Evolutionary conservation across 37 sponge, comb jelly and placozoan species (phyloP), one percentile per base, ranked within the genome.

Genomic region (Oscarella lobularis): DNA sequence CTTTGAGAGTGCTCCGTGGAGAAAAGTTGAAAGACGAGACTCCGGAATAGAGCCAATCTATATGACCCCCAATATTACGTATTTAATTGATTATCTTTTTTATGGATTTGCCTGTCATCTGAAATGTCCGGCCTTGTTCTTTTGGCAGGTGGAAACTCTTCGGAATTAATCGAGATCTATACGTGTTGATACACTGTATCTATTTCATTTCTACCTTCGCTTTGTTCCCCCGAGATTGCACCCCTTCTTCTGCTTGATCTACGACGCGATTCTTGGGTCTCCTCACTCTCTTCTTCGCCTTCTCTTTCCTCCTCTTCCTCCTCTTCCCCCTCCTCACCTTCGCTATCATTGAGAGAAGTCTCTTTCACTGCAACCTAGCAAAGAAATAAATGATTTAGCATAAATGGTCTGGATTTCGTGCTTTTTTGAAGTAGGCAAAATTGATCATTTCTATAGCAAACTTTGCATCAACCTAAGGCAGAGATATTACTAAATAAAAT

Each of bases 391-490:
- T n/a, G n/a, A n/a, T n/a, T n/a, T n/a, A n/a, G n/a, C n/a, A n/a
- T n/a, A n/a, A n/a, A n/a, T n/a, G n/a, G n/a, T n/a, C n/a, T 48
- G n/a, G 60, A 48, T 73, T 78, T 35, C 36, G 6, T 2, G 88
- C 90, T 72, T 92, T 89, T 67, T 96, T 96, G 84, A 96, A 96
- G 84, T 96, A 96, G 9, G 97, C 97, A 89, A 85, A 95, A 81
- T 95, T 95, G 72, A 95, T 78, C 35, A 95, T 71, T 29, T 95
- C 92, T 66, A 95, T 87, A 1, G 96, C 92, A 9, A 86, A 76
- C 39, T 91, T 85, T 74, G 95, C 95, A 73, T 95, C 95, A 2
- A 36, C 76, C 83, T 89, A 33, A n/a, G 33, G 33, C 71, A 68
- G 31, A 29, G 6, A 68, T 68, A 68, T 20, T n/a, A 14, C 6